Evolutionary conservation across 2,888 invertebrate genomes (phyloP).

Genomic region (Ophioninae sp.): DNA sequence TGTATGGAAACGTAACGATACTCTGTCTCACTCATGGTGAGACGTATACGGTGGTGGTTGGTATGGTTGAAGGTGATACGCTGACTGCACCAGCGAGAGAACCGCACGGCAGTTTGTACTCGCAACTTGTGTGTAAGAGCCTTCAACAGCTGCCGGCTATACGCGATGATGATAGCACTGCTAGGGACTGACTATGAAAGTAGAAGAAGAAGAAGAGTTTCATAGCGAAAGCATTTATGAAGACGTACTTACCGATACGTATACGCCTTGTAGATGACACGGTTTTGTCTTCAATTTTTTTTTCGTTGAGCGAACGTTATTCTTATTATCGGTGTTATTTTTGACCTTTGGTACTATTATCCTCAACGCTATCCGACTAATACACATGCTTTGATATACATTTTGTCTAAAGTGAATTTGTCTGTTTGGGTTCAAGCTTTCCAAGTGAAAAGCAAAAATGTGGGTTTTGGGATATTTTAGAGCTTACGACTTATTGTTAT

Average conservation of each 20-base stretch:
- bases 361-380: background rate
- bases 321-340: slow-evolving; percentile 4
- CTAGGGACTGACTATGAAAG: slow-evolving; percentile 68
- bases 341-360: background rate
- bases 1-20: slow-evolving; percentile 20
- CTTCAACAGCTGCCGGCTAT: slow-evolving; percentile 71
- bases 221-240: slow-evolving; percentile 72
- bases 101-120: slow-evolving; percentile 70
- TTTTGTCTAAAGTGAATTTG: too few relatives aligned
- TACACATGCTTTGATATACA: too few relatives aligned
- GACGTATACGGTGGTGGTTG: slow-evolving; percentile 40
- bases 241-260: slow-evolving; percentile 70
- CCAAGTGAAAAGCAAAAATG: too few relatives aligned
- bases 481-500: background rate
- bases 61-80: slow-evolving; percentile 57
- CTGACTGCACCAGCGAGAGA: slow-evolving; percentile 67
- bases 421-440: too few relatives aligned
- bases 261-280: slow-evolving; percentile 37
- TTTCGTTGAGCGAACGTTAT: slow-evolving; percentile 22
- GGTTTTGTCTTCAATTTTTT: slow-evolving; percentile 31
- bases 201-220: slow-evolving; percentile 41
- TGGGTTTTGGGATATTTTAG: too few relatives aligned
- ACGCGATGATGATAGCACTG: slow-evolving; percentile 74
- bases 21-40: slow-evolving; percentile 12
- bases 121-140: slow-evolving; percentile 61